Percentiles rank a stretch among this genome's conserved stretches.
phyloP scores from a whole-genome alignment of 2,888 invertebrate species.

The Pollenia labialis region DNA sequence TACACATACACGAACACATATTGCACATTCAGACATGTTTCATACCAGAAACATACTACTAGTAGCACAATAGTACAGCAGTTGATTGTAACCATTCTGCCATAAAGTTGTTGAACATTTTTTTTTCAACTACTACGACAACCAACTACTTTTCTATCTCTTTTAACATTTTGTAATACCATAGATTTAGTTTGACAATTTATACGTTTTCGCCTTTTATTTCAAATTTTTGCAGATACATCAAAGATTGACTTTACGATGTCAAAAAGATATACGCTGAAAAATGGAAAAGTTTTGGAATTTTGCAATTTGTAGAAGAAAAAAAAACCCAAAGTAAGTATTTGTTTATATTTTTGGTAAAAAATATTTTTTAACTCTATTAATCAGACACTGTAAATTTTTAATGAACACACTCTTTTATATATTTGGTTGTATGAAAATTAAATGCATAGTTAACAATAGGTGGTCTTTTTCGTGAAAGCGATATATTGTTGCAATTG shows the following conservation, averaged over 20 bases:
- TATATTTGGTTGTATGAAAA: too few species aligned
- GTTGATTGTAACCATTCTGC: constrained; percentile 45
- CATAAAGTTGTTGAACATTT: constrained; percentile 30
- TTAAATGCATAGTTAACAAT: too few species aligned
- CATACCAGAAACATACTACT: not conserved
- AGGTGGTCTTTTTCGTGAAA: too few species aligned
- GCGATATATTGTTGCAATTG: too few species aligned
- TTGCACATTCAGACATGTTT: not conserved
- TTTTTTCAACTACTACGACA: not conserved
- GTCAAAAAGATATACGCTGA: not conserved
- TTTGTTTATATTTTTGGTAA: too few species aligned
- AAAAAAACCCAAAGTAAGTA: too few species aligned
- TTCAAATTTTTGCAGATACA: not conserved
- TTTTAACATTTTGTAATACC: constrained; percentile 40
- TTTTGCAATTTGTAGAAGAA: too few species aligned
- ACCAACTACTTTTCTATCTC: not conserved
- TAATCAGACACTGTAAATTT: too few species aligned
- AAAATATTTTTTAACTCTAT: too few species aligned
- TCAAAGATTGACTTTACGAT: not conserved
- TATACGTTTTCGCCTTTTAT: constrained; percentile 13
- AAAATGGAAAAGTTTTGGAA: too few species aligned
- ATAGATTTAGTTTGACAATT: constrained; percentile 38
- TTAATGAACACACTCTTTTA: too few species aligned
- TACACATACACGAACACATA: not conserved
- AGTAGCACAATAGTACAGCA: not conserved